Evolutionary conservation across 1,140 invertebrate genomes (phyloP).

Genomic region (Campoletis sonorensis): DNA sequence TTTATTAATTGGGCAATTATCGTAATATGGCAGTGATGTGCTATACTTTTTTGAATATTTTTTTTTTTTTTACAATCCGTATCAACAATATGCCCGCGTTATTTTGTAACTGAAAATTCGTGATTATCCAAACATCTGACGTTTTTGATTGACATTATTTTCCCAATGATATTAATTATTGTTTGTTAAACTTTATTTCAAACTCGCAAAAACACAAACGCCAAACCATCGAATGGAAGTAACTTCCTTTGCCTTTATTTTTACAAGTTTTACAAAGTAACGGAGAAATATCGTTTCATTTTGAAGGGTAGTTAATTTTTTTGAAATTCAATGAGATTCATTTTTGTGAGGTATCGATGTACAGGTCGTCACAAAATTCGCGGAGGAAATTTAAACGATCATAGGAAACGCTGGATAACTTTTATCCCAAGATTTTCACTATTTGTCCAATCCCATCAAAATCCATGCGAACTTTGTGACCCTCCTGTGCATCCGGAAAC

Average conservation of each 20-base stretch:
- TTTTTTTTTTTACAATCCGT: conserved; percentile 27
- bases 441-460: no score
- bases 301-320: not conserved
- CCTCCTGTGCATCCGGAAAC: not conserved
- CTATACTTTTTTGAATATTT: conserved; percentile 43
- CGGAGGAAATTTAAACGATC: no score
- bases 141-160: not conserved
- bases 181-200: not conserved
- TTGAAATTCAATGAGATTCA: no score
- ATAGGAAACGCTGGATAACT: no score
- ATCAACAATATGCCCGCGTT: not conserved
- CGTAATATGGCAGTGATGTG: conserved; percentile 53
- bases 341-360: no score
- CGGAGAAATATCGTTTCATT: no score
- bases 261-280: not conserved
- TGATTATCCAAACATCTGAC: not conserved
- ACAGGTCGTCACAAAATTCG: no score
- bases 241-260: not conserved
- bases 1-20: conserved; percentile 27
- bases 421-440: no score
- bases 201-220: not conserved
- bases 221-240: not conserved
- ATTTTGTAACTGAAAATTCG: not conserved
- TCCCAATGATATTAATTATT: not conserved
- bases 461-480: no score